Percentiles rank a stretch among this genome's conserved stretches.
Evolutionary conservation across 2,797 vertebrate species (phyloP).

Genomic region (Columba guinea): DNA sequence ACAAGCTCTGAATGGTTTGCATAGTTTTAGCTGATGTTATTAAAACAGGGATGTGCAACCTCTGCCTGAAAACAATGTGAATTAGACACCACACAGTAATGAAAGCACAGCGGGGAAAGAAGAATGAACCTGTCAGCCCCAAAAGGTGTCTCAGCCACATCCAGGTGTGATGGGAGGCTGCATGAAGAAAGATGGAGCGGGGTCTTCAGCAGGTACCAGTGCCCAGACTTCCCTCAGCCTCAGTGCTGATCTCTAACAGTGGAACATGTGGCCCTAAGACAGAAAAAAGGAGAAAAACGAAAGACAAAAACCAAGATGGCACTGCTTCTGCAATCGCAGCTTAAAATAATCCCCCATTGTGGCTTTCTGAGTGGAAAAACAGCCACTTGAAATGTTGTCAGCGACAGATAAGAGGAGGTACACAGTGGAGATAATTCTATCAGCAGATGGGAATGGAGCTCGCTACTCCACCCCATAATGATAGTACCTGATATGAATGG

Average conservation of each 20-base stretch:
- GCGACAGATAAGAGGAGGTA: conserved; percentile 13
- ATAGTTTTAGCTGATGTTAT: not conserved
- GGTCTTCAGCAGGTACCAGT: not conserved
- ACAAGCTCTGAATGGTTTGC: not conserved
- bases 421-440: conserved; percentile 19
- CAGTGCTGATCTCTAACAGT: not conserved
- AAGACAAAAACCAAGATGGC: not conserved
- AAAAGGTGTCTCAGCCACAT: not conserved
- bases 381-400: not conserved
- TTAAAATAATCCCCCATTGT: not conserved
- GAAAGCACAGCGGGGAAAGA: not conserved
- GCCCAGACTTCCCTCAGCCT: not conserved
- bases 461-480: not conserved
- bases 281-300: no score
- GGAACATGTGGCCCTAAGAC: not conserved
- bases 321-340: conserved; percentile 25
- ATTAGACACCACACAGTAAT: not conserved
- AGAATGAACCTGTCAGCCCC: not conserved
- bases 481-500: conserved; percentile 4
- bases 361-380: conserved; percentile 32
- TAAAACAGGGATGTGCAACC: not conserved
- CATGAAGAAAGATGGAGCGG: not conserved
- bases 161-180: not conserved
- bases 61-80: not conserved
- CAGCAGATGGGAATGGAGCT: conserved; percentile 22